Evolutionary conservation across 2,113 vertebrate genomes (phyloP), one percentile per base, ranked within the genome.

Genomic region (Pelecanus crispus): DNA sequence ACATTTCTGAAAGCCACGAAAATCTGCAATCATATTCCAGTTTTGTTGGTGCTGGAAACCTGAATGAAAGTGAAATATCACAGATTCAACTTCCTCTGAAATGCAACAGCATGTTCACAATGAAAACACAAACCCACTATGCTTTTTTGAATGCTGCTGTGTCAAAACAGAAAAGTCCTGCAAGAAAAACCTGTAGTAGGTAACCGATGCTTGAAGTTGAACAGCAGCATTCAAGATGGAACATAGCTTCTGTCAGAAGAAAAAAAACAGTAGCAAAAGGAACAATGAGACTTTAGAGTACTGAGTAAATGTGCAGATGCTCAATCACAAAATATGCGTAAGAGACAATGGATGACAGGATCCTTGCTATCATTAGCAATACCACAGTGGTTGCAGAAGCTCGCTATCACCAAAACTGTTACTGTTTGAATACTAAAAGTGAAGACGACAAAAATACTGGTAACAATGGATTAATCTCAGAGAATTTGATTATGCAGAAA

Each of bases 121-220:
- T 65, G 89, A 84, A 95, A 94, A 86, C 67, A 88, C 52, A 91
- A 90, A 95, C 7, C 11, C 86, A 86, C 77, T 89, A 82, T 58
- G 63, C 25, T 84, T 89, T 72, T 90, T 28, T 92, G 91, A 94
- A 94, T 72, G 81, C 70, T 92, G 70, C 49, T 95, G 61, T 91
- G 52, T n/a, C 84, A 90, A 91, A 96, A 87, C 56, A 95, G 77
- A 96, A 94, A 90, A 92, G 81, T 67, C 95, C 95, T 92, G 92
- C 61, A 95, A 95, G 91, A 85, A 92, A 87, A 96, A 65, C 28
- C 66, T 49, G 61, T 44, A 44, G 65, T 85, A 85, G 53, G 36
- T 52, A 84, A 84, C n/a, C 40, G 87, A 95, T 68, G 66, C n/a
- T 59, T 83, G 59, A 95, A 70, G 73, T 31, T 92, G 83, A 89